Conservation (phyloP, 2,797 vertebrate species). For the Perodicticus potto region DNA sequence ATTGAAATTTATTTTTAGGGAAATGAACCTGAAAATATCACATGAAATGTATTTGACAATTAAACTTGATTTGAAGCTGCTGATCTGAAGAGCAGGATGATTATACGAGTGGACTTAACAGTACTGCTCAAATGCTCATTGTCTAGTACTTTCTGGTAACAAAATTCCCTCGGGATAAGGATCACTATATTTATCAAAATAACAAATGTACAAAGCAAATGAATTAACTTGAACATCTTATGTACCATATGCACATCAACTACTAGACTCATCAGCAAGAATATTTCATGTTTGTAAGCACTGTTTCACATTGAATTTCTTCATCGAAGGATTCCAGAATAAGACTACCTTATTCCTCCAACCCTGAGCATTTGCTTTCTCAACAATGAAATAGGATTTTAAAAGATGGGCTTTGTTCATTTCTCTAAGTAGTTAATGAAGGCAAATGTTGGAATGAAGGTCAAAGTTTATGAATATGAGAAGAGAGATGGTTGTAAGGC, state of each 20-base stretch:
- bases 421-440: conserved; percentile 22
- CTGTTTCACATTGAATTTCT: background rate
- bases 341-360: background rate
- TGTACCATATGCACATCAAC: background rate
- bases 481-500: background rate
- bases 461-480: background rate
- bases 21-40: conserved; percentile 67
- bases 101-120: conserved; percentile 38
- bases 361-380: background rate
- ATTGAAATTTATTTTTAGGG: conserved; percentile 73
- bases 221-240: conserved; percentile 41
- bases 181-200: conserved; percentile 56
- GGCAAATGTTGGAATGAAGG: background rate
- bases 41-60: conserved; percentile 63
- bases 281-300: conserved; percentile 20
- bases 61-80: conserved; percentile 54
- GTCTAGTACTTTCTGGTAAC: conserved; percentile 27
- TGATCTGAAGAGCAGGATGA: conserved; percentile 57
- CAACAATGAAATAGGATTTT: conserved; percentile 19
- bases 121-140: conserved; percentile 53
- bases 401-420: background rate
- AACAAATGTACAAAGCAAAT: conserved; percentile 22
- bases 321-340: background rate
- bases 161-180: conserved; percentile 51
- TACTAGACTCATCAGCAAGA: background rate